phyloP scores from a whole-genome alignment of 1,140 invertebrate genomes.

The Drosophila nigrodunni region DNA sequence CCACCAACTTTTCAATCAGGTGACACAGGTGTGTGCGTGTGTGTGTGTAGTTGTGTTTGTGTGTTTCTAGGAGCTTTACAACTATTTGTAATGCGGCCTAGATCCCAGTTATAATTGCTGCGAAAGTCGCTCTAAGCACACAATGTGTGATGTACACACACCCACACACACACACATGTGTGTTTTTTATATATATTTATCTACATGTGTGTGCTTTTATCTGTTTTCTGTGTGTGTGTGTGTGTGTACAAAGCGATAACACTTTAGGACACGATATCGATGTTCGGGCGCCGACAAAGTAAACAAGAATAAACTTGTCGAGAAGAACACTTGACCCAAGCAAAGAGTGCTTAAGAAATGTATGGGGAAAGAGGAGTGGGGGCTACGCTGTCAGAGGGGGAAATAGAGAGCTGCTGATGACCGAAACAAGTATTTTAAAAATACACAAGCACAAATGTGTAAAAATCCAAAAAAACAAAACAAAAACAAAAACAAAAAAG shows the following conservation, averaged over 20 bases:
- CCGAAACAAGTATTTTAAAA: constrained; percentile 56
- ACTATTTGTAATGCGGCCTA: constrained; percentile 18
- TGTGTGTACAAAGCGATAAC: constrained; percentile 36
- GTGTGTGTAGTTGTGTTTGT: too few relatives aligned
- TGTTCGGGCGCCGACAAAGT: constrained; percentile 47
- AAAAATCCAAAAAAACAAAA: constrained; percentile 7
- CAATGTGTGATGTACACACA: constrained; percentile 7
- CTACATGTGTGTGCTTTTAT: not conserved
- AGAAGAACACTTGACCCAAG: constrained; percentile 44
- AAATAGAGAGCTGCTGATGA: constrained; percentile 2
- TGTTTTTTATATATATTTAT: constrained; percentile 4
- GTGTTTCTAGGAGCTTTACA: not conserved
- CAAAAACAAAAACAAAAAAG: too few relatives aligned
- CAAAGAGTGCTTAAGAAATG: not conserved
- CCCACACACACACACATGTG: too few relatives aligned
- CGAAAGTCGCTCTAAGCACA: not conserved
- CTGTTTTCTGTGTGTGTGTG: not conserved
- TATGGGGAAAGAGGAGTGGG: not conserved
- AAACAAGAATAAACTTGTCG: constrained; percentile 48
- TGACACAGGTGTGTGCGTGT: not conserved
- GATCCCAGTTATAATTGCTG: constrained; percentile 26
- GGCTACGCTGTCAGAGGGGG: not conserved
- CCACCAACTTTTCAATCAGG: not conserved
- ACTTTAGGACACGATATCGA: constrained; percentile 36
- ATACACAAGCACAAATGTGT: constrained; percentile 20